phyloP scores from a whole-genome alignment of 2,797 vertebrate species.

The Philypnodon macrostomus region DNA sequence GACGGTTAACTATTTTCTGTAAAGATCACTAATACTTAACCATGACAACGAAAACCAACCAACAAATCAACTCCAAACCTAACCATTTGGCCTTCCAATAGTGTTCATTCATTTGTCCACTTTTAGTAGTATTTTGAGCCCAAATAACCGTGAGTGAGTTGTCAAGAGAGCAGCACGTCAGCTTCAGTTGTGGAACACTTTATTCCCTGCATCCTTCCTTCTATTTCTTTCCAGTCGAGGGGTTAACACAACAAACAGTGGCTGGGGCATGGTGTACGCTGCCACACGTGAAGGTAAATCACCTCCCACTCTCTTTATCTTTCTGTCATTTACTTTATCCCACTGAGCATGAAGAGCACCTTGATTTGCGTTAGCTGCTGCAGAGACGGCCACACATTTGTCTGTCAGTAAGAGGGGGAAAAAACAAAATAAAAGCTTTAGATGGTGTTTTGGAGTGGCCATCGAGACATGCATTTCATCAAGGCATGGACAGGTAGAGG shows the following conservation, averaged over 20 bases:
- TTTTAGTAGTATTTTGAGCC: slow-evolving; percentile 25
- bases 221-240: slow-evolving; percentile 67
- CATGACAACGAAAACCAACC: no score
- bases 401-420: slow-evolving; percentile 55
- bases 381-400: slow-evolving; percentile 54
- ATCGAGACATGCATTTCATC: slow-evolving; percentile 38
- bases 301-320: slow-evolving; percentile 65
- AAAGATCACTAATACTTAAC: no score
- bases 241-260: slow-evolving; percentile 64
- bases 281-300: slow-evolving; percentile 68
- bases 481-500: slow-evolving; percentile 1
- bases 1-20: no score
- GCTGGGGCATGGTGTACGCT: slow-evolving; percentile 45
- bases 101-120: slow-evolving; percentile 31
- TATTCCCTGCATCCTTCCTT: slow-evolving; percentile 46
- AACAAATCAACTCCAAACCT: no score
- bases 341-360: slow-evolving; percentile 83
- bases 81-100: no score
- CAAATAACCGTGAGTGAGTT: slow-evolving; percentile 51
- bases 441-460: slow-evolving; percentile 57
- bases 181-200: slow-evolving; percentile 33
- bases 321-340: slow-evolving; percentile 73
- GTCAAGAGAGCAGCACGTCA: slow-evolving; percentile 40
- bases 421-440: slow-evolving; percentile 20
- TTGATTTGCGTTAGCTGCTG: slow-evolving; percentile 71